Evolutionary conservation across 1,140 invertebrate genomes (phyloP).

Genomic region (Parapsyche elsis): DNA sequence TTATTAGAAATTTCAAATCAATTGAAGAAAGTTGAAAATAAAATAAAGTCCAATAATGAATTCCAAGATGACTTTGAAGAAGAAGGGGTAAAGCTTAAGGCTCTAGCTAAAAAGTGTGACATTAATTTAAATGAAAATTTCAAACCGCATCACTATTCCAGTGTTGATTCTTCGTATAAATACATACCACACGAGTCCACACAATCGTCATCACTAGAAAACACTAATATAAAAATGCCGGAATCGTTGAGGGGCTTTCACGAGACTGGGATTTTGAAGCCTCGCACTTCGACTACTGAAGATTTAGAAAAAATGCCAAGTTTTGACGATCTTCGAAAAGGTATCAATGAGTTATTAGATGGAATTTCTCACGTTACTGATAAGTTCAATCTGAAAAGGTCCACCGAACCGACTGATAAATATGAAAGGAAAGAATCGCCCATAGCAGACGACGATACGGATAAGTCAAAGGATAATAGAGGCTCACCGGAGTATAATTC

Average conservation of each 20-base stretch:
- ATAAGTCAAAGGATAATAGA: slow-evolving; percentile 58
- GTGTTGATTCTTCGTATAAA: background rate
- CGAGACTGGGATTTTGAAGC: background rate
- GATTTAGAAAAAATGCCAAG: slow-evolving; percentile 66
- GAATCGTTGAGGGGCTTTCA: background rate
- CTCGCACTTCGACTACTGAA: slow-evolving; percentile 53
- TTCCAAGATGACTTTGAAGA: slow-evolving; percentile 62
- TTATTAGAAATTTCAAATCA: slow-evolving; percentile 65
- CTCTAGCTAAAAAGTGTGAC: slow-evolving; percentile 52
- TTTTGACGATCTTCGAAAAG: slow-evolving; percentile 67
- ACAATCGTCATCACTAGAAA: background rate
- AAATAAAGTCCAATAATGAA: slow-evolving; percentile 64
- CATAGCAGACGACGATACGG: slow-evolving; percentile 35
- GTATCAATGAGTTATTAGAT: slow-evolving; percentile 66
- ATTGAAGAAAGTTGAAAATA: slow-evolving; percentile 65
- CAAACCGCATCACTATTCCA: background rate
- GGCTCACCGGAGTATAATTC: slow-evolving; percentile 71
- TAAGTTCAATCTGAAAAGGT: slow-evolving; percentile 62
- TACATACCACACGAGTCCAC: background rate
- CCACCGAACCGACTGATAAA: slow-evolving; percentile 49
- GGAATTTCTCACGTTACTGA: slow-evolving; percentile 66
- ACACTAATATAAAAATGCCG: background rate
- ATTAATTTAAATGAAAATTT: slow-evolving; percentile 49
- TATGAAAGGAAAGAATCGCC: slow-evolving; percentile 55
- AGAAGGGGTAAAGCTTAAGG: slow-evolving; percentile 59